phyloP scores from a whole-genome alignment of 2,113 vertebrate genomes.

The Cyprinodon tularosa region DNA sequence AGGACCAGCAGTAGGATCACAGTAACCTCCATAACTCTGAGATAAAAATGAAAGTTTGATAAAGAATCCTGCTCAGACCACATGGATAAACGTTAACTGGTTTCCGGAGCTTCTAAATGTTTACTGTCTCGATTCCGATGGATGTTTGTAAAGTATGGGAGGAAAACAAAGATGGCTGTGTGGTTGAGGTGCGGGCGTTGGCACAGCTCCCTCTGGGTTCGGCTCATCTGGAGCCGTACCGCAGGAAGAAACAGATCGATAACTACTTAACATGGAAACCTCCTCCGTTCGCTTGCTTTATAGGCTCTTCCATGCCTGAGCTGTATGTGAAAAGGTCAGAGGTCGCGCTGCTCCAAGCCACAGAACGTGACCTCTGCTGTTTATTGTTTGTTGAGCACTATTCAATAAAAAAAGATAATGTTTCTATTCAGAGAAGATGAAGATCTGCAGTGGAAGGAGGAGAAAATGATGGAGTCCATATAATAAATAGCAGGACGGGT shows the following conservation, averaged over 20 bases:
- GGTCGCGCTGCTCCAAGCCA: background rate
- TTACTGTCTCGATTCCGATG: too few relatives aligned
- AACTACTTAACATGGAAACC: background rate
- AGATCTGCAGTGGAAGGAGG: background rate
- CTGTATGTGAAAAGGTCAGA: background rate
- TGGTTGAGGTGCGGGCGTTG: background rate
- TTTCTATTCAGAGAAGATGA: background rate
- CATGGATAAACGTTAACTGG: too few relatives aligned
- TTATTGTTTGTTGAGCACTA: background rate
- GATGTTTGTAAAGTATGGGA: background rate
- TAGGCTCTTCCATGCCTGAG: background rate
- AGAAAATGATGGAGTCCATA: background rate
- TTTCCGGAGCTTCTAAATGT: too few relatives aligned
- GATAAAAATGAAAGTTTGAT: too few relatives aligned
- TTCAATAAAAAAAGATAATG: background rate
- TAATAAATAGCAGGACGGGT: background rate
- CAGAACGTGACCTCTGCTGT: background rate
- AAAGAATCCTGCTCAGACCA: too few relatives aligned
- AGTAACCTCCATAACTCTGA: too few relatives aligned
- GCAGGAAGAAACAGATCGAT: background rate
- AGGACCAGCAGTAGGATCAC: too few relatives aligned
- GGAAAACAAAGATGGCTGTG: background rate
- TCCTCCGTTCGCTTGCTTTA: background rate
- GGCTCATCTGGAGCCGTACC: background rate
- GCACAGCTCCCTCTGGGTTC: background rate